These are phyloP conservation scores for Corticium candelabrum DNA, from an alignment of 37 sponge, comb jelly and placozoan species.

Conservation along the genomic window DNA sequence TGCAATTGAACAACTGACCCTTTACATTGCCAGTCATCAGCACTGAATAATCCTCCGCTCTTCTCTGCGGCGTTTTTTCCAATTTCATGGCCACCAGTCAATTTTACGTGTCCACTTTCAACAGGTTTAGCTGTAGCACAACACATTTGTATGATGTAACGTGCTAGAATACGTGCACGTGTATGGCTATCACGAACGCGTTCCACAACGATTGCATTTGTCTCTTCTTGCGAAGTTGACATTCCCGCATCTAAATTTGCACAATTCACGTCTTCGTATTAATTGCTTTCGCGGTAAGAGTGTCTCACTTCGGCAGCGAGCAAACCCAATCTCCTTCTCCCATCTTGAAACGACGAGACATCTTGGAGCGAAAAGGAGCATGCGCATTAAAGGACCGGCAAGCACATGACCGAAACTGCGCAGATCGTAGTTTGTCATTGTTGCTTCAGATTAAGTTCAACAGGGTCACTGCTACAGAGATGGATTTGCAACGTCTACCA, in stretches of 20 bases:
- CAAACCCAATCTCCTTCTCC: constrained; percentile 98
- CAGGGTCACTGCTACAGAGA: no score
- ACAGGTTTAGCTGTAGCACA: constrained; percentile 19
- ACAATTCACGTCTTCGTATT: neutral
- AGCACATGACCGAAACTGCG: no score
- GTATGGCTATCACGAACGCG: no score
- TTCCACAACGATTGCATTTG: constrained; percentile 88
- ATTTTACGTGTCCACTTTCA: neutral
- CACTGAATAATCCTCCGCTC: constrained; percentile 95
- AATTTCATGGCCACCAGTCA: constrained; percentile 54
- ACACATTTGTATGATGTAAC: no score
- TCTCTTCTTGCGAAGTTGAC: constrained; percentile 83
- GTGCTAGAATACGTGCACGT: no score
- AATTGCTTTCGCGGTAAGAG: neutral
- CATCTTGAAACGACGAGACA: constrained; percentile 35
- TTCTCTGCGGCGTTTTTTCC: constrained; percentile 83
- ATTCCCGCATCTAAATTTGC: constrained; percentile 80
- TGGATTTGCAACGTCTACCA: no score
- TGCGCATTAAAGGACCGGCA: no score
- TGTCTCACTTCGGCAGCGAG: constrained; percentile 46
- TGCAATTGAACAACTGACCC: neutral
- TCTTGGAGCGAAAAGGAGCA: no score
- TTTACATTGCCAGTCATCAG: constrained; percentile 96
- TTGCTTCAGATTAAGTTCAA: no score
- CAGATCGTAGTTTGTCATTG: no score